phyloP scores from a whole-genome alignment of 2,113 vertebrate genomes.

The Epinephelus lanceolatus region DNA sequence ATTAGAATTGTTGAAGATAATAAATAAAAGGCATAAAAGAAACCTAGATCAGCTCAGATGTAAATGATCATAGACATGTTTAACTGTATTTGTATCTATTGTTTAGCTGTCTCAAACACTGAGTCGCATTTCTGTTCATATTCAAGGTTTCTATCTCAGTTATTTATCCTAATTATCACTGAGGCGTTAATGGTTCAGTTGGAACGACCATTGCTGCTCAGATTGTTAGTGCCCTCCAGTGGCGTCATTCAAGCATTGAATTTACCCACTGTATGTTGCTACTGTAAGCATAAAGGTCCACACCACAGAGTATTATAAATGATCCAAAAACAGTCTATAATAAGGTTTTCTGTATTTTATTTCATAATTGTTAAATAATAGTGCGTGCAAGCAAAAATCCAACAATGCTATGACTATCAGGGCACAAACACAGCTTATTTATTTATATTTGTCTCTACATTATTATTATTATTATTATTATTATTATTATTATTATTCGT shows the following conservation, averaged over 20 bases:
- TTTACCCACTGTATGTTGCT: too few relatives aligned
- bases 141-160: neutral
- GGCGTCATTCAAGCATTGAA: slow-evolving; percentile 5
- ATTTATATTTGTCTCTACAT: neutral
- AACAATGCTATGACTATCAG: neutral
- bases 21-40: neutral
- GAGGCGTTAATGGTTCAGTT: neutral
- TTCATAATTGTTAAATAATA: neutral
- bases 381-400: neutral
- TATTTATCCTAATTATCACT: neutral
- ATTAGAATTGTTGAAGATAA: neutral
- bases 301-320: neutral
- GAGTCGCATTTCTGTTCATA: neutral
- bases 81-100: neutral
- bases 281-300: neutral
- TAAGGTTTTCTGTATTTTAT: neutral
- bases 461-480: neutral
- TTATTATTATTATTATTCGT: neutral
- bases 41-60: neutral
- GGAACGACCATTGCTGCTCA: neutral
- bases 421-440: neutral
- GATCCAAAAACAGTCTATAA: neutral
- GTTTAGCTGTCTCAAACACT: neutral
- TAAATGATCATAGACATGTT: neutral
- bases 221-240: slow-evolving; percentile 20